Evolutionary conservation across 2,113 vertebrate species (phyloP), one percentile per base, ranked within the genome.

Genomic region (Danionella cerebrum): DNA sequence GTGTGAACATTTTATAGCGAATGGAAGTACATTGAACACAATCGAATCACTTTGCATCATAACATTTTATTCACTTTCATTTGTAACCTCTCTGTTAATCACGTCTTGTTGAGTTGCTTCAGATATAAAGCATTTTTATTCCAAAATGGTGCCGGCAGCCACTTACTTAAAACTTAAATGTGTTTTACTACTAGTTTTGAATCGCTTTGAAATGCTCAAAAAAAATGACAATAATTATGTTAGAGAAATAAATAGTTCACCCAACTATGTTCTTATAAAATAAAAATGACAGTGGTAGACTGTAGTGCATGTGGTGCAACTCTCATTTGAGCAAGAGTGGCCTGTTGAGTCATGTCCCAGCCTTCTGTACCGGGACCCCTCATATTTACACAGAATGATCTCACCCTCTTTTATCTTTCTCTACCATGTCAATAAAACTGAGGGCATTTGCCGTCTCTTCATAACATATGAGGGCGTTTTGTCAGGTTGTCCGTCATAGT

Each of bases 321-420:
- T 18, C 16, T 21, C 13, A 35, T 35, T 47, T 63, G 18, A 47
- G 39, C 59, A 63, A 45, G 21, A 11, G 12, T 22, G 27, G 18
- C 59, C 42, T 63, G 59, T 63, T 63, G 16, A 35, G 59, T 63
- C 59, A 33, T 47, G 59, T 63, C 29, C 27, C 42, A 47, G 14
- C 47, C 12, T 58, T 41, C 22, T 58, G 35, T n/a, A 12, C 16
- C 2, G 42, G 18, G 29, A 63, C 42, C 59, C 42, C 41, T 63
- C 27, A 48, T 47, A 47, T 63, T 35, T 63, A 47, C 42, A 48
- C 27, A 35, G 41, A 59, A 59, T 14, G 14, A 12, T 59, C 57
- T 29, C 38, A 44, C 5, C 55, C 24, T 59, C 29, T 24, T 24
- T 29, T 44, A 42, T 31, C 24, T 60, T n/a, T n/a, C 38, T 42